Conservation (phyloP, 2,113 vertebrate genomes). For the Phalacrocorax brasilianus region DNA sequence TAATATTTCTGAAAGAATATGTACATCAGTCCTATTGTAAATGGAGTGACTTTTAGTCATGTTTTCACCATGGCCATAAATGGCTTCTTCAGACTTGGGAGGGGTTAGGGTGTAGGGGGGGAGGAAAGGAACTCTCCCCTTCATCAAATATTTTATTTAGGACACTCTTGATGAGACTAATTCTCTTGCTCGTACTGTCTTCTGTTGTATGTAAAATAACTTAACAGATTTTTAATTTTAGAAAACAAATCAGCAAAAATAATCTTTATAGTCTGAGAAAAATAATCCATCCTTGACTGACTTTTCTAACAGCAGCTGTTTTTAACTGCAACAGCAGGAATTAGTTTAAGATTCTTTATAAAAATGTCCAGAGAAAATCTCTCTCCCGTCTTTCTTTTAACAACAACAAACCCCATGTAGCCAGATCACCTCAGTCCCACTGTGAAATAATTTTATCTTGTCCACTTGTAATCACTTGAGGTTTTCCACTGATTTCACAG, state of each 20-base stretch:
- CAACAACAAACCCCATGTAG: neutral
- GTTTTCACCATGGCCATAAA: neutral
- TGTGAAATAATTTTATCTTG: conserved; percentile 44
- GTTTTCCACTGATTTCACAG: conserved; percentile 57
- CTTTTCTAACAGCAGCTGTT: neutral
- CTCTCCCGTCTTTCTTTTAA: neutral
- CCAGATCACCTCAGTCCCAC: neutral
- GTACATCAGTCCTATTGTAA: neutral
- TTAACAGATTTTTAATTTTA: neutral
- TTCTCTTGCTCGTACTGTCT: neutral
- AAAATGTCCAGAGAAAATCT: neutral
- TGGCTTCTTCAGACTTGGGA: neutral
- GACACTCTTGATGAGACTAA: neutral
- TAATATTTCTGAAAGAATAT: neutral
- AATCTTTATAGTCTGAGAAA: neutral
- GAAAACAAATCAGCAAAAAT: neutral
- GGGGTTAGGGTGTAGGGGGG: too few relatives aligned
- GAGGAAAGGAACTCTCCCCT: neutral
- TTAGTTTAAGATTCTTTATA: neutral
- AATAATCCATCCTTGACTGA: neutral
- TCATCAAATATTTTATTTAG: neutral
- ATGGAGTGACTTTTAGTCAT: neutral
- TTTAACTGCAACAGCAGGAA: neutral
- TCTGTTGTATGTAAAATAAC: neutral
- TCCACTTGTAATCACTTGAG: conserved; percentile 45